Base-by-base conservation (phyloP, 2,888 invertebrate species). In the Octodonta nipae region DNA sequence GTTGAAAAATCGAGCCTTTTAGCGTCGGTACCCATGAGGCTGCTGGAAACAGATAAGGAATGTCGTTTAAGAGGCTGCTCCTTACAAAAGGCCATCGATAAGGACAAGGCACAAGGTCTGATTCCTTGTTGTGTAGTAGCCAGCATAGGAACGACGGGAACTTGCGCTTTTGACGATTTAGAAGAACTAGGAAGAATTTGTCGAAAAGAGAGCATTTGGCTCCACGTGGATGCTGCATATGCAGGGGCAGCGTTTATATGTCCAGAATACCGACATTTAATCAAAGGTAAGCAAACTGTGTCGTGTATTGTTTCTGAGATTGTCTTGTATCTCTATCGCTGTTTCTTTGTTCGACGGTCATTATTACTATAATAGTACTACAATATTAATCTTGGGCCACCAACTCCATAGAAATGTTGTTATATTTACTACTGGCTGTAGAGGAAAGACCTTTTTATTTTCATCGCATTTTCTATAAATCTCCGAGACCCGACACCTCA, bases 141-240 rank as follows among this genome's bases (percentile, higher is more conserved):
- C 1, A 81, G 80, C 2, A 60, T 82, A 15, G 83, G 83, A 1
- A 81, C 80, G 1, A 84, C 83, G 0, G 74, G 75, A 3, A 75
- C 75, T 11, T 80, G 81, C 50, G 85, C 91, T 0, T 93, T 89
- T 55, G 96, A 96, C 58, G 78, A 84, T 42, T 63, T 96, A n/a
- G 67, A 73, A 12, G 85, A 88, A 58, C 55, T 96, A 24, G 89
- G 87, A 1, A 75, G 76, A n/a, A 69, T 95, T 28, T 91, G 92
- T 51, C 64, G 72, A 24, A 62, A 74, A 45, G 66, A 75, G 43
- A 64, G 73, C 13, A 63, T 93, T 2, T 96, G 95, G 93, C 64
- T 93, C 15, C 96, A 96, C 55, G 76, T 95, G 1, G 96, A 96
- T 55, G 95, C 93, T 1, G 95, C 95, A 0, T 96, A 96, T 56